Percentiles rank a stretch among this genome's conserved stretches.
phyloP scores from a whole-genome alignment of 2,888 invertebrate species.

The Xestia c-nigrum region DNA sequence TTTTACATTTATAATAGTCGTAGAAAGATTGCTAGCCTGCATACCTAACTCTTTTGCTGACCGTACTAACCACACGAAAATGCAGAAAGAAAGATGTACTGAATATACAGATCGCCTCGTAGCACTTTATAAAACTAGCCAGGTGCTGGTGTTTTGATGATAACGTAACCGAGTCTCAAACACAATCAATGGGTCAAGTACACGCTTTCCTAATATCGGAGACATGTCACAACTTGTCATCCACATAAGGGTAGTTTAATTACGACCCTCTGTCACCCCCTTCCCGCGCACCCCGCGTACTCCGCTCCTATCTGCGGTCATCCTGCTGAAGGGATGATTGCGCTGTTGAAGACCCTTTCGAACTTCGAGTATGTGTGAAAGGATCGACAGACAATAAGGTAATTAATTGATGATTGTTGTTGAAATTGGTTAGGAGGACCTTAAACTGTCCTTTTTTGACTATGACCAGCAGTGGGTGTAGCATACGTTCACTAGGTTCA shows the following conservation, averaged over 20 bases:
- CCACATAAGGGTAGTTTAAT: constrained; percentile 34
- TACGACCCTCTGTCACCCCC: not conserved
- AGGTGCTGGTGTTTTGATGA: no score
- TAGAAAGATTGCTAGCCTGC: no score
- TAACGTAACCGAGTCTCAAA: not conserved
- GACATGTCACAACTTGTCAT: constrained; percentile 18
- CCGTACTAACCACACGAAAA: no score
- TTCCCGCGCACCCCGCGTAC: not conserved
- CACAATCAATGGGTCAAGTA: not conserved
- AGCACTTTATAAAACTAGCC: not conserved
- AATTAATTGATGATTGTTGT: not conserved
- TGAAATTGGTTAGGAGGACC: no score
- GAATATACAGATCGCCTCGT: not conserved
- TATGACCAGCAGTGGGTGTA: no score
- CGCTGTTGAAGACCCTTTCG: constrained; percentile 4
- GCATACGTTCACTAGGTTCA: not conserved
- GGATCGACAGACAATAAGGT: not conserved
- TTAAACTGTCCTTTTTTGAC: no score
- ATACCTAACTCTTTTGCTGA: no score
- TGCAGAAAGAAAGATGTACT: not conserved
- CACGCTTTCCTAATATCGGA: not conserved
- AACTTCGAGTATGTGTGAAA: not conserved
- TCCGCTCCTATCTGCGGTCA: constrained; percentile 1
- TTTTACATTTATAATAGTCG: no score
- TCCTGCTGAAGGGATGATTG: constrained; percentile 12